These are phyloP conservation scores for Sciurus carolinensis DNA, from an alignment of 2,797 vertebrate genomes.

Conservation along the genomic window DNA sequence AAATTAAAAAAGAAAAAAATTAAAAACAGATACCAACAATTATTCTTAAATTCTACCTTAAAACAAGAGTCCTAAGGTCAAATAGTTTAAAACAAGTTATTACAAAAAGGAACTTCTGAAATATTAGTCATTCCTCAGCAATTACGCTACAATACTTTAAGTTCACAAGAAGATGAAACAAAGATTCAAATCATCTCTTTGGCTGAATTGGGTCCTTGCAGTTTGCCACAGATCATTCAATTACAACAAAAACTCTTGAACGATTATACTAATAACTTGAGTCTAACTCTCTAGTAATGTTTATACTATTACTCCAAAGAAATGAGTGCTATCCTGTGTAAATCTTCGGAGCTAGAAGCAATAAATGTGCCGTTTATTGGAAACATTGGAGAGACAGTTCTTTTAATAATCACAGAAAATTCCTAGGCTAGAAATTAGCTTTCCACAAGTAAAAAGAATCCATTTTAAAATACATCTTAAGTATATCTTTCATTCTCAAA, in stretches of 20 bases:
- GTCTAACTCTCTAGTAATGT: background rate
- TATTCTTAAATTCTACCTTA: slow-evolving; percentile 59
- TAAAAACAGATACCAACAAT: slow-evolving; percentile 50
- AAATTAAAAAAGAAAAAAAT: background rate
- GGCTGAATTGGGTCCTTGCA: slow-evolving; percentile 2
- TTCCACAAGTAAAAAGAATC: slow-evolving; percentile 64
- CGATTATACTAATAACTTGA: slow-evolving; percentile 28
- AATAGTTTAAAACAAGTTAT: slow-evolving; percentile 35
- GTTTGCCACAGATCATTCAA: slow-evolving; percentile 49
- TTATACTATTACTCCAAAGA: slow-evolving; percentile 19
- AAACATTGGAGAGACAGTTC: background rate
- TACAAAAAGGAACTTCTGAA: slow-evolving; percentile 38
- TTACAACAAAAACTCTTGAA: slow-evolving; percentile 53
- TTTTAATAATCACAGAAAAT: slow-evolving; percentile 21
- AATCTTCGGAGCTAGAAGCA: slow-evolving; percentile 9
- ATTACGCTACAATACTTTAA: background rate
- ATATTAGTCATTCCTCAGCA: background rate
- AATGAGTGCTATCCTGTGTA: slow-evolving; percentile 35
- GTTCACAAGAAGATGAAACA: slow-evolving; percentile 49
- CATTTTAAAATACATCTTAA: slow-evolving; percentile 49
- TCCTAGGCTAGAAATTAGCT: slow-evolving; percentile 55
- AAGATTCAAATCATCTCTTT: slow-evolving; percentile 28
- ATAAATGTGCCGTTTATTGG: background rate
- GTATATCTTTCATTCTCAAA: slow-evolving; percentile 53
- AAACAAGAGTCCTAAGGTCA: slow-evolving; percentile 55